phyloP scores from a whole-genome alignment of 2,888 invertebrate genomes.

The Stegophylla sp. region DNA sequence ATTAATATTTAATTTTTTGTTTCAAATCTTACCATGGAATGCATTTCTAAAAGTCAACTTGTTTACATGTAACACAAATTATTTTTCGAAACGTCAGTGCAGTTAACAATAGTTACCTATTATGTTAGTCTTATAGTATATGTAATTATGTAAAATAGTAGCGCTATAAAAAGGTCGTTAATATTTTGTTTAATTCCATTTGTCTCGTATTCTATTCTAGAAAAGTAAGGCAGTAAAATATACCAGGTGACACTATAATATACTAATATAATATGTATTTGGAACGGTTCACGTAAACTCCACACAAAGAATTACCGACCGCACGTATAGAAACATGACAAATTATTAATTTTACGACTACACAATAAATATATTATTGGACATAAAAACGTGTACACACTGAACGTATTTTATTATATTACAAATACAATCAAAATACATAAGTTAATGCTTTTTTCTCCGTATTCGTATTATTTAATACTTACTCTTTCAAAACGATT shows the following conservation, averaged over 20 bases:
- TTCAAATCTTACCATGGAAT: not conserved
- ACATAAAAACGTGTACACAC: too few species aligned
- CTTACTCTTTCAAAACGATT: too few species aligned
- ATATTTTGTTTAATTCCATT: not conserved
- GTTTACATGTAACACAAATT: not conserved
- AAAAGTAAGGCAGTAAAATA: not conserved
- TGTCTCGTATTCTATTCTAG: not conserved
- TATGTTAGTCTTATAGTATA: not conserved
- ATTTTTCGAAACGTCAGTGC: not conserved
- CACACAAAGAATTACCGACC: not conserved
- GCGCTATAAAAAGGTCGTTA: constrained; percentile 1
- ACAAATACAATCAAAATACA: too few species aligned
- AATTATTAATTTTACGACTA: constrained; percentile 1
- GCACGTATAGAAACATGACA: not conserved
- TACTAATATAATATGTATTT: constrained; percentile 11
- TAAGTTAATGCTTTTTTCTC: too few species aligned
- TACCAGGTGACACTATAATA: not conserved
- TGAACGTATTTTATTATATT: too few species aligned
- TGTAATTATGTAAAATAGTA: constrained; percentile 16
- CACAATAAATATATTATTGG: not conserved
- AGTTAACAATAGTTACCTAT: constrained; percentile 12
- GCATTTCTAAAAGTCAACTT: not conserved
- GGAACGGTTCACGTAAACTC: not conserved
- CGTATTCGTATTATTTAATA: too few species aligned
- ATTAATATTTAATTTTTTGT: not conserved